A percentile compares a stretch with the other conserved stretches of the same genome.
phyloP scores from a whole-genome alignment of 2,113 vertebrate species.

The Osmerus mordax region DNA sequence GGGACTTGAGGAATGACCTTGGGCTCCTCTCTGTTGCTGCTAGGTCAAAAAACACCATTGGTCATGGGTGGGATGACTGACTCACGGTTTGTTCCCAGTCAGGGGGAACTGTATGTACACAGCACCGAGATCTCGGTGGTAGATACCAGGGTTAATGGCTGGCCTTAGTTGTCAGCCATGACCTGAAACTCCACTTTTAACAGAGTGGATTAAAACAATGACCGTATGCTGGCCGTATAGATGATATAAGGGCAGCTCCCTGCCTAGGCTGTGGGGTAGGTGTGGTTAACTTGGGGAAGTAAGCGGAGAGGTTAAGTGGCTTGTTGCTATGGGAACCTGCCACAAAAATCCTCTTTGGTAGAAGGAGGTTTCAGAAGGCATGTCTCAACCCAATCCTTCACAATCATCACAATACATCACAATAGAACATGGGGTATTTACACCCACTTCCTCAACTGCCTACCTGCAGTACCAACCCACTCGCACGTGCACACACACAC shows the following conservation, averaged over 20 bases:
- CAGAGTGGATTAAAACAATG: not conserved
- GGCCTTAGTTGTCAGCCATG: too few relatives aligned
- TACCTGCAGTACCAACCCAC: too few relatives aligned
- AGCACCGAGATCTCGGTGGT: too few relatives aligned
- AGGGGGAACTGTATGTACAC: too few relatives aligned
- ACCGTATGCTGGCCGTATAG: slow-evolving; percentile 15
- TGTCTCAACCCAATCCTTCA: slow-evolving; percentile 21
- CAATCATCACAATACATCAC: slow-evolving; percentile 15
- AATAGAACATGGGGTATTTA: not conserved
- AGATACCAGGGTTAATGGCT: too few relatives aligned
- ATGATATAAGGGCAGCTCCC: slow-evolving; percentile 11
- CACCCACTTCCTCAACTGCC: not conserved
- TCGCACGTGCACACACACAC: slow-evolving; percentile 5
- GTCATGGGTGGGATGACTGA: not conserved
- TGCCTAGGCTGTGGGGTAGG: slow-evolving; percentile 23
- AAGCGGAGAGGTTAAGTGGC: slow-evolving; percentile 41
- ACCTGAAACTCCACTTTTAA: too few relatives aligned
- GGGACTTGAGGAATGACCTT: not conserved
- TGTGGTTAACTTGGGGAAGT: slow-evolving; percentile 48
- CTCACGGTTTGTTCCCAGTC: not conserved
- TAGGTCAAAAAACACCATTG: not conserved
- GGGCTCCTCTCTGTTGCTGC: not conserved
- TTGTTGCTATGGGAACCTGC: slow-evolving; percentile 41
- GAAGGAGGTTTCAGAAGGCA: slow-evolving; percentile 27
- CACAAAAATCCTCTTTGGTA: slow-evolving; percentile 40